Base-by-base conservation (phyloP, 2,797 vertebrate species). In the Tarsius wallacei region DNA sequence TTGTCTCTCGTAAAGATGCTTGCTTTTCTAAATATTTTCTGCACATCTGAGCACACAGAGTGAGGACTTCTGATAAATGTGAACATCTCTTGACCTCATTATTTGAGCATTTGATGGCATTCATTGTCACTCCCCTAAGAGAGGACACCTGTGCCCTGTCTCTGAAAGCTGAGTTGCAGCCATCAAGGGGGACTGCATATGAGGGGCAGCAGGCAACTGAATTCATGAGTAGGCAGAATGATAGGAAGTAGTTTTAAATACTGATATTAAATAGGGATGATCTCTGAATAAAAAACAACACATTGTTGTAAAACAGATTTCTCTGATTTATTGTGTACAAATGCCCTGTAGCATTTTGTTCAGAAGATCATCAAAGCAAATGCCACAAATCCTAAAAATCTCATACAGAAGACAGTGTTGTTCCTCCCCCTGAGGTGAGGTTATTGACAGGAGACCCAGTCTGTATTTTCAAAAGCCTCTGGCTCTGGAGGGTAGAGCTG, bases 321-420 rank as follows among this genome's bases (percentile, higher is more conserved):
- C 28, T 24, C n/a, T 47, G n/a, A 59, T 26, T 88, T 31, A 42
- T 6, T 81, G 1, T 31, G 4, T 51, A 59, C 61, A 26, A n/a
- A 80, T 83, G 4, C 16, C 31, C 31, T 15, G 3, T 71, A 28
- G 14, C 36, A 86, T 80, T 96, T 95, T 64, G 10, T 88, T 71
- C 24, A n/a, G 14, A 70, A 33, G 13, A 61, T n/a, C 61, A 59
- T 91, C 42, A 91, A 68, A 95, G 42, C 36, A 49, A 97, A 90
- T 76, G 36, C 12, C 82, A 55, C 24, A 59, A 81, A 89, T 86
- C n/a, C 22, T 86, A 85, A 86, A 82, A 64, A 51, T 82, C 87
- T 63, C 47, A 70, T 91, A 57, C 22, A 77, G 49, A 57, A 93
- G 13, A 53, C 49, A 73, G 33, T 7, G 13, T 26, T 33, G n/a